Percentiles rank a stretch among this genome's conserved stretches.
These are phyloP conservation scores for Noturus placidus DNA, from an alignment of 2,113 vertebrate genomes.

Conservation along the genomic window DNA sequence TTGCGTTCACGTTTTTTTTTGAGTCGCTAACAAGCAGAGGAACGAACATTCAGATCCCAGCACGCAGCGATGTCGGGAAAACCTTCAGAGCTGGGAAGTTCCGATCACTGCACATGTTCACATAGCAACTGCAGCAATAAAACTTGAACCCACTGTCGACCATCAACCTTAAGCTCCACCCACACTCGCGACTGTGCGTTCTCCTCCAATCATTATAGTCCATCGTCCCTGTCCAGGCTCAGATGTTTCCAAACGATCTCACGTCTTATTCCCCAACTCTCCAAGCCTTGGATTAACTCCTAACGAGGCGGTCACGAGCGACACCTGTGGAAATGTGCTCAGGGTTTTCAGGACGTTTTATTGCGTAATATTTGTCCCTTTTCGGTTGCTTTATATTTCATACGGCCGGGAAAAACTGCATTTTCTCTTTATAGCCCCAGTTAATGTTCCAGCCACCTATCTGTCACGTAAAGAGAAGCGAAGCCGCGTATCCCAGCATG, in stretches of 20 bases:
- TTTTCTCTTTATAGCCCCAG: background rate
- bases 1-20: background rate
- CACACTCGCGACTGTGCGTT: background rate
- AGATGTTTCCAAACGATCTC: background rate
- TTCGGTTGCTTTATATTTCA: background rate
- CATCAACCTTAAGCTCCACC: background rate
- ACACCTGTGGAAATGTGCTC: background rate
- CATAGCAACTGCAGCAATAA: background rate
- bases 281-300: background rate
- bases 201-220: too few species aligned
- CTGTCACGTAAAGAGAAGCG: background rate
- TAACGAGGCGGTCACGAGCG: background rate
- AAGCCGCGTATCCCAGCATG: slow-evolving; percentile 10
- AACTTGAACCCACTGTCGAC: background rate
- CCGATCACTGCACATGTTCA: background rate
- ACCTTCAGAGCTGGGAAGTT: background rate
- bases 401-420: background rate
- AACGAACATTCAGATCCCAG: background rate
- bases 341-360: background rate
- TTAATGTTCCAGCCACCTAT: background rate
- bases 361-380: background rate
- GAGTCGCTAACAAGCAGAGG: background rate
- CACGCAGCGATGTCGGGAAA: background rate
- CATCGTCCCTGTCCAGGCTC: background rate
- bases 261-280: background rate